Conservation (phyloP, 2,888 invertebrate genomes). For the Melikaiella ostensackeni region DNA sequence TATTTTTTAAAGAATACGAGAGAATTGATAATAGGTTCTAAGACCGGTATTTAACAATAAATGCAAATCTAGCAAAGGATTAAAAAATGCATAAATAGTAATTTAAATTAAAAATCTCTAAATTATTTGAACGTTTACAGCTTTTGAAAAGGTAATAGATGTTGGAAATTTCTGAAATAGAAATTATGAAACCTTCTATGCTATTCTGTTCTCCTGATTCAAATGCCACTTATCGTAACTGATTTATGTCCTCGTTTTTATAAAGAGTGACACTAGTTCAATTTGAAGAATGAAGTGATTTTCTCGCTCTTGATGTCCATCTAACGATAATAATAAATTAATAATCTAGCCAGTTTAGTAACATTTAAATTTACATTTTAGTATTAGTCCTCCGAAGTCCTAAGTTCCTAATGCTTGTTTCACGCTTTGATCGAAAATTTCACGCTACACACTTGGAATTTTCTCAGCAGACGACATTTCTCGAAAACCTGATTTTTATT, state of each 20-base stretch:
- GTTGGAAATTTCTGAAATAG: background rate
- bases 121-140: background rate
- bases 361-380: background rate
- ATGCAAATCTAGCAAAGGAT: too few species aligned
- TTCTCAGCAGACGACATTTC: background rate
- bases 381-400: conserved; percentile 42
- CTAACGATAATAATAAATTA: background rate
- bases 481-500: background rate
- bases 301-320: too few species aligned
- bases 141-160: background rate
- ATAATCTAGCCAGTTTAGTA: background rate
- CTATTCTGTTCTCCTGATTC: conserved; percentile 41
- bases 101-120: background rate
- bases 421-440: conserved; percentile 60
- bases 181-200: background rate
- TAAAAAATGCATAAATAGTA: background rate
- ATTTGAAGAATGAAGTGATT: background rate
- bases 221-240: conserved; percentile 39
- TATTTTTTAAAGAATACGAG: too few species aligned
- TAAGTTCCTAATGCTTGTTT: conserved; percentile 58
- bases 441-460: conserved; percentile 40
- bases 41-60: too few species aligned
- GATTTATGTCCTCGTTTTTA: conserved; percentile 38
- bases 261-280: background rate
- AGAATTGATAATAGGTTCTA: too few species aligned